Percentiles rank a stretch among this genome's conserved stretches.
Evolutionary conservation across 1,140 invertebrate species (phyloP).

Genomic region (Chymomyza costata): DNA sequence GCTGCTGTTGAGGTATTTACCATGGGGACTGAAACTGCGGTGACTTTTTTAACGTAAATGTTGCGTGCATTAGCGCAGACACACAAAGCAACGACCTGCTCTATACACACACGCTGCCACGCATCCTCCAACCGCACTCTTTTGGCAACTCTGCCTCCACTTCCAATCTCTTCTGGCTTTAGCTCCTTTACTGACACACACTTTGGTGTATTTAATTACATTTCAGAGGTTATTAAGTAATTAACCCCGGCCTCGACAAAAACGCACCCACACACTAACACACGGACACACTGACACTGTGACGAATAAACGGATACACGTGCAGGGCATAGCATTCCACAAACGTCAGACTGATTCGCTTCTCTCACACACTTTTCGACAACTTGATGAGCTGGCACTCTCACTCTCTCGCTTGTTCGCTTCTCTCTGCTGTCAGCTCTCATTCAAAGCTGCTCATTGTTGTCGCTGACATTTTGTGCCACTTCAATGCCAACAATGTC

Average conservation of each 20-base stretch:
- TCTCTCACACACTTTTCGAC: constrained; percentile 5
- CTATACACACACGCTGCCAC: too few relatives aligned
- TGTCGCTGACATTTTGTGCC: constrained; percentile 1
- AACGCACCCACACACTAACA: too few relatives aligned
- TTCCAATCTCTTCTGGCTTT: too few relatives aligned
- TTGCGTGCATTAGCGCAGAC: background rate
- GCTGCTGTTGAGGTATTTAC: background rate
- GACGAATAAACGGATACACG: constrained; percentile 11
- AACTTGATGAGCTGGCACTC: constrained; percentile 1
- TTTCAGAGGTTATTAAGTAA: constrained; percentile 58
- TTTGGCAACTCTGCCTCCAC: too few relatives aligned
- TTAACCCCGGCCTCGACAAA: constrained; percentile 31
- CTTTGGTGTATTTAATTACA: constrained; percentile 57
- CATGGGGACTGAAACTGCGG: too few relatives aligned
- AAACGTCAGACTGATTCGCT: too few relatives aligned
- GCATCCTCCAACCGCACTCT: too few relatives aligned
- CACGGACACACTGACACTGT: too few relatives aligned
- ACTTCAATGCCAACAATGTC: too few relatives aligned
- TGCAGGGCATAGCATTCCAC: constrained; percentile 25
- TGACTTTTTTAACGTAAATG: too few relatives aligned
- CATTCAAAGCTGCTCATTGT: background rate
- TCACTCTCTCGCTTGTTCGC: background rate
- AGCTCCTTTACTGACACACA: background rate
- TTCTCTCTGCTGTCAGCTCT: too few relatives aligned
- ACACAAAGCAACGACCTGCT: constrained; percentile 8